These are phyloP conservation scores for Spongilla lacustris DNA, from an alignment of 37 sponge, comb jelly and placozoan species.

Conservation along the genomic window DNA sequence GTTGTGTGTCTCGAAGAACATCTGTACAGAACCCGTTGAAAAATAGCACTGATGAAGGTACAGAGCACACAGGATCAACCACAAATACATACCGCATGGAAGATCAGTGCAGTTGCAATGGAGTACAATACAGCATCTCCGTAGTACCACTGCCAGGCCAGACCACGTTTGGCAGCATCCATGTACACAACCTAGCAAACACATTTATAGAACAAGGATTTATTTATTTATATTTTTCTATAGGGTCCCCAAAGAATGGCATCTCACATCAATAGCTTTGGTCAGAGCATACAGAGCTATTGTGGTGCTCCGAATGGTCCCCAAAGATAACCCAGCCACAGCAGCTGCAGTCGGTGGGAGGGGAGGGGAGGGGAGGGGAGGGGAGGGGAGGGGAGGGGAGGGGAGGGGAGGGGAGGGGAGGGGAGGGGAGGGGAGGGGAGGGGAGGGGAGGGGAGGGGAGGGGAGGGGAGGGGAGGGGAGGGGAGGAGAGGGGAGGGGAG, in stretches of 20 bases:
- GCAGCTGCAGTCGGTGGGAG: constrained; percentile 12
- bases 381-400: background rate
- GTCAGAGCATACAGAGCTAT: constrained; percentile 49
- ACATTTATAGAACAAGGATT: background rate
- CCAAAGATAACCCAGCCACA: constrained; percentile 72
- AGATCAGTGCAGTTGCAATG: constrained; percentile 38
- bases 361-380: background rate
- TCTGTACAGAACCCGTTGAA: too few species aligned
- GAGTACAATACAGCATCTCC: constrained; percentile 50
- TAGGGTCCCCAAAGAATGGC: background rate
- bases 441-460: background rate
- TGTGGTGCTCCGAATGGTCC: constrained; percentile 29
- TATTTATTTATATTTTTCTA: background rate
- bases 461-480: background rate
- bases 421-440: background rate
- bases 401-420: background rate
- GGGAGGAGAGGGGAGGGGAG: background rate
- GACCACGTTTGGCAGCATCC: constrained; percentile 45
- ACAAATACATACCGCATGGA: constrained; percentile 45
- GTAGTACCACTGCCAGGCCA: constrained; percentile 38
- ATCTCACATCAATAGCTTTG: constrained; percentile 61
- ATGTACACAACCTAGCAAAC: constrained; percentile 34
- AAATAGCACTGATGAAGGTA: background rate
- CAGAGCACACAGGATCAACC: background rate
- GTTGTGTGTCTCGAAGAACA: constrained; percentile 51